phyloP scores from a whole-genome alignment of 2,888 invertebrate genomes.

The Harpalus rufipes region DNA sequence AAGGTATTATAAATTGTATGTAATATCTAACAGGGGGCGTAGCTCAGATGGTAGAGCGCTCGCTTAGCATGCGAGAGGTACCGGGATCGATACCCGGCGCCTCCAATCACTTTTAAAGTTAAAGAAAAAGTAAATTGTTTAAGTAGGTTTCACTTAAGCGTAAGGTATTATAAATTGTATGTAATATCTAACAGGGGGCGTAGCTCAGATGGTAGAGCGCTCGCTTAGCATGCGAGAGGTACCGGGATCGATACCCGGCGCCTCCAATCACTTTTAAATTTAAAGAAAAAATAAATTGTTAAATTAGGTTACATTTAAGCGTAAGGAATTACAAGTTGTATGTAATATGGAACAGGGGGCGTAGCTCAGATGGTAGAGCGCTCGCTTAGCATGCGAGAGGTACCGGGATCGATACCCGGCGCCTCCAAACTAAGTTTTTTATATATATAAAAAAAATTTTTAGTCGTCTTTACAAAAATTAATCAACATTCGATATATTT shows the following conservation, averaged over 20 bases:
- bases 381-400: slow-evolving; percentile 81
- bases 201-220: slow-evolving; percentile 81
- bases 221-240: slow-evolving; percentile 81
- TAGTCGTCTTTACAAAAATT: no score
- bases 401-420: slow-evolving; percentile 80
- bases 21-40: slow-evolving; percentile 72
- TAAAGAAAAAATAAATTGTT: slow-evolving; percentile 67
- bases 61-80: slow-evolving; percentile 81
- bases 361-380: slow-evolving; percentile 81
- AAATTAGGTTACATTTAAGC: no score
- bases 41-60: slow-evolving; percentile 81
- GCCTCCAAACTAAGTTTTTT: no score
- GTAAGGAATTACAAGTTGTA: no score
- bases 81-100: slow-evolving; percentile 79
- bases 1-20: no score
- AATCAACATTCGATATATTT: no score
- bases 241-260: slow-evolving; percentile 80
- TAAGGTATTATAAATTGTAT: neutral
- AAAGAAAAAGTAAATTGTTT: slow-evolving; percentile 67
- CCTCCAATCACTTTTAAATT: slow-evolving; percentile 72
- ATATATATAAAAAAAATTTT: no score
- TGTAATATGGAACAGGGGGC: slow-evolving; percentile 69
- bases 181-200: slow-evolving; percentile 71
- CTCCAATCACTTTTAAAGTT: slow-evolving; percentile 72
- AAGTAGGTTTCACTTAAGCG: neutral